A percentile compares a stretch with the other conserved stretches of the same genome.
These are phyloP conservation scores for Burhinus oedicnemus DNA, from an alignment of 2,113 vertebrate species.

Conservation along the genomic window DNA sequence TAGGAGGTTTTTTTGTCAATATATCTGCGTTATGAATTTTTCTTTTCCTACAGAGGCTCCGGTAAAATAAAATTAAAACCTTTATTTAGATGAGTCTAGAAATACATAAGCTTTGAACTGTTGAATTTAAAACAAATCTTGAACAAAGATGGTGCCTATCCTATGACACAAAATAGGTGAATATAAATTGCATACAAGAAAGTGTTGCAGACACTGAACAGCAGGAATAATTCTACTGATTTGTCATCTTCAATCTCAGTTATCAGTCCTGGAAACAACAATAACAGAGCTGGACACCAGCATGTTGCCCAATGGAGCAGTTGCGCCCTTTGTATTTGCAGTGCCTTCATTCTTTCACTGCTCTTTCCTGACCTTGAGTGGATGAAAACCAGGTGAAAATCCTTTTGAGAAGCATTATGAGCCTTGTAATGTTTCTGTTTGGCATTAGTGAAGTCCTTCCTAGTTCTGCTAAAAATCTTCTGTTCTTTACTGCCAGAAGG, in stretches of 20 bases:
- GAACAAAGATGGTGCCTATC: not conserved
- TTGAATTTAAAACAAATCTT: not conserved
- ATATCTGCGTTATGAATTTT: not conserved
- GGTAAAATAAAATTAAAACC: not conserved
- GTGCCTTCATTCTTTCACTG: not conserved
- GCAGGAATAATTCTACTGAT: not conserved
- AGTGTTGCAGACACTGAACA: not conserved
- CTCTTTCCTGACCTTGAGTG: not conserved
- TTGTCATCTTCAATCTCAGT: not conserved
- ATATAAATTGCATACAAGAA: not conserved
- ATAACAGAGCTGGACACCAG: not conserved
- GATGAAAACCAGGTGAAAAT: not conserved
- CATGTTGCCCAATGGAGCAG: not conserved
- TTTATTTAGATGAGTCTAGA: not conserved
- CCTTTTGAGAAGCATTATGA: not conserved
- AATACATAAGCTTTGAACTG: not conserved
- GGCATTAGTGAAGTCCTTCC: not conserved
- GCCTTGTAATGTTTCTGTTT: not conserved
- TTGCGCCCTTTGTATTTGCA: not conserved
- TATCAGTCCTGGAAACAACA: not conserved
- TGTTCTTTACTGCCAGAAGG: constrained; percentile 1
- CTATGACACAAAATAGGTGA: not conserved
- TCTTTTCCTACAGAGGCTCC: not conserved
- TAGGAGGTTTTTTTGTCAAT: not conserved
- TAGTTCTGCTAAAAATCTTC: not conserved